These are phyloP conservation scores for Varanus komodoensis DNA, from an alignment of 2,113 vertebrate species.

Conservation along the genomic window DNA sequence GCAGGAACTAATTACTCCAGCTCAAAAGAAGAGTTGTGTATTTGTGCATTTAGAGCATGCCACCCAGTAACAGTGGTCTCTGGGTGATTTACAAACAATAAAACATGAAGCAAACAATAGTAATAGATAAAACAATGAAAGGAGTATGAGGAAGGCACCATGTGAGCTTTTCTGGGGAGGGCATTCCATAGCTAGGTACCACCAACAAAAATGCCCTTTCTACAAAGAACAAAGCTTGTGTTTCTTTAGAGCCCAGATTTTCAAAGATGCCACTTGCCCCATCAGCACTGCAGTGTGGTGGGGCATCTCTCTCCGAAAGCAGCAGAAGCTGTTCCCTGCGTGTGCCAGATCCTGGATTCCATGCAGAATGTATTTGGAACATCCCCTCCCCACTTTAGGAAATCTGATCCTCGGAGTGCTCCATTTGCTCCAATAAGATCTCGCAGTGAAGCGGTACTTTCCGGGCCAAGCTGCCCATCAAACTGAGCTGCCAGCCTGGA, in stretches of 20 bases:
- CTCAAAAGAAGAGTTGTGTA: too few relatives aligned
- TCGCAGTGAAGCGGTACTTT: neutral
- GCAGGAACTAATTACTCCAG: too few relatives aligned
- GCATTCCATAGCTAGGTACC: too few relatives aligned
- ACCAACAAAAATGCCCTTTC: too few relatives aligned
- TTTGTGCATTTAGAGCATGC: too few relatives aligned
- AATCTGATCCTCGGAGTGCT: neutral
- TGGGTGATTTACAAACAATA: too few relatives aligned
- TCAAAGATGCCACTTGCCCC: neutral
- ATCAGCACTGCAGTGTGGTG: neutral
- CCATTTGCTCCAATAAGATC: neutral
- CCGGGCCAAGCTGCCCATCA: neutral
- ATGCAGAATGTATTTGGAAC: neutral
- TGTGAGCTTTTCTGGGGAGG: too few relatives aligned
- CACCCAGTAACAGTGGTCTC: too few relatives aligned
- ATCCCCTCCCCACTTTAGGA: neutral
- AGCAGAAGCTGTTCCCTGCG: neutral
- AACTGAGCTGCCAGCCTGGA: constrained; percentile 32
- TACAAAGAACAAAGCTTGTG: too few relatives aligned
- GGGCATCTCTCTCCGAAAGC: neutral
- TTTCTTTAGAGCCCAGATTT: neutral
- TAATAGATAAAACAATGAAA: too few relatives aligned
- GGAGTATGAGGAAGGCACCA: too few relatives aligned
- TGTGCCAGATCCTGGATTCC: neutral
- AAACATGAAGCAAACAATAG: too few relatives aligned